These are phyloP conservation scores for Sycophila sp. DNA, from an alignment of 1,140 invertebrate species.

Conservation along the genomic window DNA sequence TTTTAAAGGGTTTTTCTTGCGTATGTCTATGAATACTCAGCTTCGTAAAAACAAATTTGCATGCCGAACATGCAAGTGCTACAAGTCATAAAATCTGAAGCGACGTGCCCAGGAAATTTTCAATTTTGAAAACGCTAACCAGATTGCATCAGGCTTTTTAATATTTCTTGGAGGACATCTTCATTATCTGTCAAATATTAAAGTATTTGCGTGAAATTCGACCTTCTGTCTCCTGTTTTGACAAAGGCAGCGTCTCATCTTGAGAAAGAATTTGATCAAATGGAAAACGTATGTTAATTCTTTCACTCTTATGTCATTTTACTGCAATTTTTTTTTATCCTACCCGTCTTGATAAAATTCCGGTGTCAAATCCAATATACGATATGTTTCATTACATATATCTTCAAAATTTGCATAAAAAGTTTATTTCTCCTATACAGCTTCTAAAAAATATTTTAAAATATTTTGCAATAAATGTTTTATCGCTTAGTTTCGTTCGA, in stretches of 20 bases:
- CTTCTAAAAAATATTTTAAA: not conserved
- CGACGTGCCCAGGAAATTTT: not conserved
- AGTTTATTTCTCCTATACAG: not conserved
- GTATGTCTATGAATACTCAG: conserved; percentile 1
- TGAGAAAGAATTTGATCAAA: no score
- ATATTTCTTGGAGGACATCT: not conserved
- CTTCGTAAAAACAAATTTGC: conserved; percentile 7
- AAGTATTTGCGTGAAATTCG: not conserved
- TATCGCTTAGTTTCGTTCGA: no score
- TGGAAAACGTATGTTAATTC: no score
- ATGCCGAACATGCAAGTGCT: not conserved
- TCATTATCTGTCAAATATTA: not conserved
- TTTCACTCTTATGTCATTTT: no score
- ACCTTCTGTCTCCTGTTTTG: no score
- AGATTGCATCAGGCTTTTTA: not conserved
- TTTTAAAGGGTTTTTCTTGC: not conserved
- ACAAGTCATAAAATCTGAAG: conserved; percentile 1
- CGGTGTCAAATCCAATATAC: no score
- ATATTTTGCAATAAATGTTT: no score
- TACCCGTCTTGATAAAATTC: no score
- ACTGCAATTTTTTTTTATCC: no score
- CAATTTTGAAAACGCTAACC: conserved; percentile 4
- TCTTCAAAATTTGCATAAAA: not conserved
- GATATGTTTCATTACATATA: no score
- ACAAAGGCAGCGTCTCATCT: no score